Evolutionary conservation across 2,113 vertebrate genomes (phyloP), one percentile per base, ranked within the genome.

Genomic region (Narcine bancroftii): DNA sequence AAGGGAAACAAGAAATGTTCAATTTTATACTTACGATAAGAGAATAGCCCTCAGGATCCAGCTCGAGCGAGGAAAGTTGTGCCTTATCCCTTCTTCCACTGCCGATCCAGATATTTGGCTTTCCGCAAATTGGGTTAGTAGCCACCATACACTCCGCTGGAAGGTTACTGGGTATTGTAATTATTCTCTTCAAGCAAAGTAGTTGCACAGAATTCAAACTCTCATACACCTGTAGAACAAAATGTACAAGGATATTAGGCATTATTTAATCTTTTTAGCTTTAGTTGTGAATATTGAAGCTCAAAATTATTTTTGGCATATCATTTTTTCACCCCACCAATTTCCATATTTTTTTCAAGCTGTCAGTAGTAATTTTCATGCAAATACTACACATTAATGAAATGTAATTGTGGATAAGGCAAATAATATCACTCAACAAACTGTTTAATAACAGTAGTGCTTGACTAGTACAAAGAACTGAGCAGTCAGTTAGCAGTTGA

Each of bases 181-280:
- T 92, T 92, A 95, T 96, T 93, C 95, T 97, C 96, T 97, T 97
- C 92, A 99, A 95, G 94, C 98, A 98, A 94, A 98, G 93, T 92
- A 99, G 96, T 81, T 97, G 96, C 26, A 96, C 97, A 0, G 98
- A 98, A 92, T 97, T 98, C 95, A 99, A 95, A 93, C 96, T 94
- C 29, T 98, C 97, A 94, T 98, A 99, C 92, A 98, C 96, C 98
- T 97, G 92, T 0, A 42, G 63, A 69, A 83, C 39, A 83, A 81
- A 47, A 29, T 3, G 39, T 42, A 50, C 21, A 29, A 71, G 39
- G 47, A 45, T 15, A 91, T 19, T 19, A 69, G n/a, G 29, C 10
- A 81, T 36, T 5, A 17, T 85, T 85, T 85, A 36, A 60, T 60
- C 0, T 85, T 85, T 85, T 60, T 60, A 53, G 33, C 6, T 60